Percentiles rank a stretch among this genome's conserved stretches.
These are phyloP conservation scores for Tetropium fuscum DNA, from an alignment of 2,888 invertebrate species.

Conservation along the genomic window DNA sequence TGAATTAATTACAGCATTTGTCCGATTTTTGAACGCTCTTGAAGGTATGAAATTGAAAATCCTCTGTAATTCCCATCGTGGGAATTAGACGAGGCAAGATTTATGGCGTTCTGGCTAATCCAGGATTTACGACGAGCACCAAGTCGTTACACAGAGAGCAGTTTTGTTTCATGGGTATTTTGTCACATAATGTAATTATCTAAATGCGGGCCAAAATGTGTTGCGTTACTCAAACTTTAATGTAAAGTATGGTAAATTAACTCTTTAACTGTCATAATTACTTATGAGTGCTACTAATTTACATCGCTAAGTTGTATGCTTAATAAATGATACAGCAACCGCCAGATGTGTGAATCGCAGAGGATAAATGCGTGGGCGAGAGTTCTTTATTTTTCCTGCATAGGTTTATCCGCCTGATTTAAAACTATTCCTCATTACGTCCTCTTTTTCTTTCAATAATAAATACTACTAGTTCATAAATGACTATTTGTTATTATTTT, in stretches of 20 bases:
- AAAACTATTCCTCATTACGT: no score
- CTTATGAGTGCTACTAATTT: constrained; percentile 4
- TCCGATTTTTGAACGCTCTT: constrained; percentile 37
- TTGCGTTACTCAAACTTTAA: neutral
- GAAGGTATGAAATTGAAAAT: constrained; percentile 41
- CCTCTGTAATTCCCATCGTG: constrained; percentile 36
- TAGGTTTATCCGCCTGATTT: no score
- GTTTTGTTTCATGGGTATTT: constrained; percentile 4
- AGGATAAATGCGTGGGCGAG: no score
- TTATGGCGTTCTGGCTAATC: constrained; percentile 30
- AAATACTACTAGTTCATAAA: no score
- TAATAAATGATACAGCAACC: no score
- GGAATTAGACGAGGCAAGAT: constrained; percentile 37
- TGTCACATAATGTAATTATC: constrained; percentile 14
- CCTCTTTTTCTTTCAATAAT: no score
- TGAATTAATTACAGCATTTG: constrained; percentile 44
- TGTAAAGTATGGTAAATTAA: constrained; percentile 8
- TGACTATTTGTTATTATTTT: no score
- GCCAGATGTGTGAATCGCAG: no score
- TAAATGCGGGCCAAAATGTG: constrained; percentile 10
- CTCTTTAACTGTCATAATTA: neutral
- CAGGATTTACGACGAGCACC: constrained; percentile 24
- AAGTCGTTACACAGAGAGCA: constrained; percentile 9
- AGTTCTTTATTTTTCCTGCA: no score
- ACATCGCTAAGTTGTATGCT: neutral